Conservation (phyloP, 2,888 invertebrate genomes). For the Cosmopolites sordidus region DNA sequence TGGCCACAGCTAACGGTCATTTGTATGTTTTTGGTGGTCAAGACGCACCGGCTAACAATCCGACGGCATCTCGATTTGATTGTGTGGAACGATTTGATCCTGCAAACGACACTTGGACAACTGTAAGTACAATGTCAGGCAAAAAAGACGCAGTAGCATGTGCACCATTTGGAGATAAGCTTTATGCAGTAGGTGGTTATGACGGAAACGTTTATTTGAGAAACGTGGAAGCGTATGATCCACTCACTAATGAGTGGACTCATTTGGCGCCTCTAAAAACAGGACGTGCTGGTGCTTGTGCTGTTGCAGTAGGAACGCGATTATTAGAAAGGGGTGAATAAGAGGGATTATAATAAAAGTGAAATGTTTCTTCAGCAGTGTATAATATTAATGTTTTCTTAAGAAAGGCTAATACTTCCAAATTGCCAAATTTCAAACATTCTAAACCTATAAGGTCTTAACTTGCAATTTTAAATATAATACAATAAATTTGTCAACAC, state of each 20-base stretch:
- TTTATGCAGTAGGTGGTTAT: conserved; percentile 85
- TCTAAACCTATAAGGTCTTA: no score
- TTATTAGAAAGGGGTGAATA: conserved; percentile 18
- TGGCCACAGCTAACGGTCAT: conserved; percentile 80
- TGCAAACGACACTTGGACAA: conserved; percentile 77
- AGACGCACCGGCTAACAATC: conserved; percentile 86
- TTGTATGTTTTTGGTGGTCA: conserved; percentile 92
- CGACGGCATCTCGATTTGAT: conserved; percentile 75
- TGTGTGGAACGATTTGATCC: conserved; percentile 65
- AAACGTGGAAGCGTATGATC: conserved; percentile 86
- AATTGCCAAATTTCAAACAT: no score
- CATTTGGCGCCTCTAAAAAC: conserved; percentile 74
- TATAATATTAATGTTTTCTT: no score
- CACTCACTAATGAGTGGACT: conserved; percentile 74
- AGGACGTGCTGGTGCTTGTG: conserved; percentile 85
- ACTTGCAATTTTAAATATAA: background rate
- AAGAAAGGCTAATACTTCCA: no score
- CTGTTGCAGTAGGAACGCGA: conserved; percentile 58
- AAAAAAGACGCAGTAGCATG: conserved; percentile 88
- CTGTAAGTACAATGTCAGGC: conserved; percentile 75
- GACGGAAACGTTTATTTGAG: conserved; percentile 85
- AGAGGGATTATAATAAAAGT: no score
- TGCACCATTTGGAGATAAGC: conserved; percentile 75
- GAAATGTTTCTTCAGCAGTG: no score
- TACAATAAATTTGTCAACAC: background rate